Percentiles rank a stretch among this genome's conserved stretches.
Evolutionary conservation across 2,113 vertebrate species (phyloP).

Genomic region (Eurypyga helias): DNA sequence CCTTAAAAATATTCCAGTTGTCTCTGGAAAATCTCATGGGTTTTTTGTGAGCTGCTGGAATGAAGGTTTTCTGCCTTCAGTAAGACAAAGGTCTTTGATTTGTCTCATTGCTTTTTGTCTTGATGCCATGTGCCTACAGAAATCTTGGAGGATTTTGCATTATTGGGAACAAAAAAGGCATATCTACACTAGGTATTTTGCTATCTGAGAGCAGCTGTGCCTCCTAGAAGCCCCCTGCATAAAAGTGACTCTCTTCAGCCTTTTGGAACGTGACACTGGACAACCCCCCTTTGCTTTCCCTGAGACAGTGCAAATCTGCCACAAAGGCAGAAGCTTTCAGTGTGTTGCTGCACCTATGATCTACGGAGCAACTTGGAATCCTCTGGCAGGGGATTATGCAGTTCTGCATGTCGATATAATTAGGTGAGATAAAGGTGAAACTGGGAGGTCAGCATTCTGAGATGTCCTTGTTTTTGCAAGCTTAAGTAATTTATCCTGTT

Average conservation of each 20-base stretch:
- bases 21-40: background rate
- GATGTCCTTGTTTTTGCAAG: conserved; percentile 58
- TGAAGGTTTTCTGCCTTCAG: background rate
- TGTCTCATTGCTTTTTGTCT: background rate
- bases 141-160: background rate
- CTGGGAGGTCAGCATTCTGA: background rate
- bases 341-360: background rate
- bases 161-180: background rate
- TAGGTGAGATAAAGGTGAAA: conserved; percentile 59
- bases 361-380: background rate
- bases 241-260: background rate
- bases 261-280: background rate
- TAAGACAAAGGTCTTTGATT: background rate
- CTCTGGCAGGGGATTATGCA: background rate
- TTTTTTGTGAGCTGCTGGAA: background rate
- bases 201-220: background rate
- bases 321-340: background rate
- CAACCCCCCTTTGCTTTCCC: background rate
- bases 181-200: background rate
- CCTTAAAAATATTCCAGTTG: background rate
- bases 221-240: background rate
- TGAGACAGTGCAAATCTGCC: background rate
- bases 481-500: conserved; percentile 67
- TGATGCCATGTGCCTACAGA: background rate
- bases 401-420: conserved; percentile 15